These are phyloP conservation scores for Drosophila serrata DNA, from an alignment of 1,140 invertebrate genomes.

Conservation along the genomic window DNA sequence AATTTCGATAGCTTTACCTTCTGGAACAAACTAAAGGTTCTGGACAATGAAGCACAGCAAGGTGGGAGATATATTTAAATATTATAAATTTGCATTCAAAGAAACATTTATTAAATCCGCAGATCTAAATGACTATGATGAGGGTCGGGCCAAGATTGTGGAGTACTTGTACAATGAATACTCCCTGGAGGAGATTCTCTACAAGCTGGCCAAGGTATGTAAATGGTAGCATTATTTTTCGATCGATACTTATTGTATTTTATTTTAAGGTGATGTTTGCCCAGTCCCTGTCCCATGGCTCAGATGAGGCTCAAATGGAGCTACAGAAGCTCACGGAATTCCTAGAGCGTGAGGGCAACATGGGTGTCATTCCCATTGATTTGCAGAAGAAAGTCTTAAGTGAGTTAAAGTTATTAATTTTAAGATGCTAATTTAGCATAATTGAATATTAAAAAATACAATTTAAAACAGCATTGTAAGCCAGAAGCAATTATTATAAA, in stretches of 20 bases:
- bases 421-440: not conserved
- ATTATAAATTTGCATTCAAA: not conserved
- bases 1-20: constrained; percentile 67
- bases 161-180: constrained; percentile 90
- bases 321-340: constrained; percentile 90
- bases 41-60: constrained; percentile 66
- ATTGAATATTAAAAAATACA: too few relatives aligned
- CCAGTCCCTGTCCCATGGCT: constrained; percentile 88
- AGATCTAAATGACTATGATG: constrained; percentile 85
- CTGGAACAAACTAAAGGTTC: constrained; percentile 75
- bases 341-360: constrained; percentile 89
- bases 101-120: not conserved
- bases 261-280: constrained; percentile 88
- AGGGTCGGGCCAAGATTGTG: constrained; percentile 87
- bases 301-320: constrained; percentile 88
- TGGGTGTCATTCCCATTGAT: constrained; percentile 89
- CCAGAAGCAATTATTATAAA: not conserved
- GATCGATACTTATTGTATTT: not conserved
- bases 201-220: constrained; percentile 90
- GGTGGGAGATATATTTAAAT: constrained; percentile 21
- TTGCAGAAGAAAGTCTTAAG: constrained; percentile 91
- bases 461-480: too few relatives aligned
- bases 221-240: not conserved
- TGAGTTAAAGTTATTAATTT: constrained; percentile 75
- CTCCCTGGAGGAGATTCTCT: constrained; percentile 91